phyloP scores from a whole-genome alignment of 2,113 vertebrate species.

The Pitta sordida region DNA sequence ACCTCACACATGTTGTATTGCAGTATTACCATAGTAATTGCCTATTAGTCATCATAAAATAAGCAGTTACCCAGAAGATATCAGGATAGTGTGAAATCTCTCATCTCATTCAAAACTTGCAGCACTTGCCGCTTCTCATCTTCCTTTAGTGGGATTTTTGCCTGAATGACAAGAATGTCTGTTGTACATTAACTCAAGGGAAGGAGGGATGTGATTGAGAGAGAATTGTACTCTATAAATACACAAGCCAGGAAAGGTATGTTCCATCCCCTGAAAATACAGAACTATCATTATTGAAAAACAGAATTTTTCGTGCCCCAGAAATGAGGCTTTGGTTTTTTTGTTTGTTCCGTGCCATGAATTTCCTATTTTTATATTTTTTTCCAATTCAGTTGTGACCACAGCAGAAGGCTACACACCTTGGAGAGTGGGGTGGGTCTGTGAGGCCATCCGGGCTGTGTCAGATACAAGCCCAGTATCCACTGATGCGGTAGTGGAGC shows the following conservation, averaged over 20 bases:
- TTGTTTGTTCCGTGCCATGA: accelerated
- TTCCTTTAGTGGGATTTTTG: neutral
- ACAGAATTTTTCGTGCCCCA: neutral
- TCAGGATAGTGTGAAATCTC: conserved; percentile 75
- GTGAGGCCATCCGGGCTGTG: accelerated
- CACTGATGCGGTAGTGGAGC: neutral
- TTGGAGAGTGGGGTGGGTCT: neutral
- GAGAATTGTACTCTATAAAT: neutral
- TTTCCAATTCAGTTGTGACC: neutral
- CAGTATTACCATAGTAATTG: conserved; percentile 84
- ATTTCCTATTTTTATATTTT: neutral
- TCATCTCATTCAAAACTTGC: conserved; percentile 67
- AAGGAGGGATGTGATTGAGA: neutral
- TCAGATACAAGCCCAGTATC: neutral
- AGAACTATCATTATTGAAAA: neutral
- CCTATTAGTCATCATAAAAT: conserved; percentile 85
- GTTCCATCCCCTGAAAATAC: neutral
- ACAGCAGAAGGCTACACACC: neutral
- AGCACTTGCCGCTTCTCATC: neutral
- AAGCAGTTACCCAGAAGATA: conserved; percentile 79
- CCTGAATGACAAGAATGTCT: neutral
- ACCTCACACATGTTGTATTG: conserved; percentile 78
- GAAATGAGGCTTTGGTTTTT: neutral
- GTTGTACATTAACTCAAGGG: neutral
- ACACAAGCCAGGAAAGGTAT: neutral